phyloP scores from a whole-genome alignment of 2,113 vertebrate species.

The Spermophilus dauricus region DNA sequence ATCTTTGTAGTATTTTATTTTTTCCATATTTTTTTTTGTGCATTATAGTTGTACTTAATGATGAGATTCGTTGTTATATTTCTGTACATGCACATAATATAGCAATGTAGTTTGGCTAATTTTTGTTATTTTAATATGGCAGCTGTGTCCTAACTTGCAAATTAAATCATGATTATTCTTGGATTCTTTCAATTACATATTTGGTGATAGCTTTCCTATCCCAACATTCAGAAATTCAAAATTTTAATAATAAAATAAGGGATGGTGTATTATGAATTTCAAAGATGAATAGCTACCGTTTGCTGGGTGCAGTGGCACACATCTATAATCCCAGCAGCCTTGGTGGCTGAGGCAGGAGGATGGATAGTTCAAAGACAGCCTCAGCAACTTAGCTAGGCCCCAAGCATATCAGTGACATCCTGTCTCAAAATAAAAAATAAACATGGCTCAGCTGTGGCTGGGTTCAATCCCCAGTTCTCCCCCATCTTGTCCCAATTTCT shows the following conservation, averaged over 20 bases:
- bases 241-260: conserved; percentile 43
- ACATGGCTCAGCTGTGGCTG: background rate
- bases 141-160: background rate
- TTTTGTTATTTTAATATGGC: background rate
- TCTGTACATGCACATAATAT: too few relatives aligned
- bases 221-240: background rate
- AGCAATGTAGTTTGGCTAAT: background rate
- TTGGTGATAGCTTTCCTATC: background rate
- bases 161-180: background rate
- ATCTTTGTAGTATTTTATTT: background rate
- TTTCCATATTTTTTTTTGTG: too few relatives aligned
- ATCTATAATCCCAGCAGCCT: background rate
- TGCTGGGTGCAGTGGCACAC: background rate
- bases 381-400: background rate
- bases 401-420: background rate
- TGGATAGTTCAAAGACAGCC: background rate
- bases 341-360: background rate
- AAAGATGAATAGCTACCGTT: background rate
- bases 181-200: background rate
- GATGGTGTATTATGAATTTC: conserved; percentile 42
- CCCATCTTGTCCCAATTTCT: background rate
- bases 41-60: too few relatives aligned
- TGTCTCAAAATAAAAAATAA: too few relatives aligned
- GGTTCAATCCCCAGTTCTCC: too few relatives aligned
- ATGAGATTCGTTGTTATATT: too few relatives aligned